A percentile compares a stretch with the other conserved stretches of the same genome.
Conservation (phyloP, 1,140 invertebrate genomes). For the Drosophila lini region DNA sequence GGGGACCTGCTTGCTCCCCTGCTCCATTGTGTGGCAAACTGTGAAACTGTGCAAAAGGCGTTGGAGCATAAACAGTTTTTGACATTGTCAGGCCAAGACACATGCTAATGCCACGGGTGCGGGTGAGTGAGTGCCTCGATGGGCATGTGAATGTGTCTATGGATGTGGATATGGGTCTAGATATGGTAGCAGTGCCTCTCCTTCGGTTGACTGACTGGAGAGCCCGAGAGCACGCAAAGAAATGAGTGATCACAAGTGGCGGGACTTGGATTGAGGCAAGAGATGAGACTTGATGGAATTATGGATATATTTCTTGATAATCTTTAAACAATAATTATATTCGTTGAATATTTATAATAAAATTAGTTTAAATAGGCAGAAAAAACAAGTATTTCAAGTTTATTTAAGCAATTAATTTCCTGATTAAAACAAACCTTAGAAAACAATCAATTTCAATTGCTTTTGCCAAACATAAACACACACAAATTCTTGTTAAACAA, state of each 20-base stretch:
- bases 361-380: too few species aligned
- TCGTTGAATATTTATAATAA: too few species aligned
- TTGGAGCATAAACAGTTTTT: slow-evolving; percentile 80
- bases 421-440: not conserved
- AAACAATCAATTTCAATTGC: not conserved
- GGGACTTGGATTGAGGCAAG: not conserved
- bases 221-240: not conserved
- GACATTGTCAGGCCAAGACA: slow-evolving; percentile 79
- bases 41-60: slow-evolving; percentile 75
- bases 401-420: not conserved
- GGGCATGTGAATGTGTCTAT: slow-evolving; percentile 5
- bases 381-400: too few species aligned
- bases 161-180: slow-evolving; percentile 3
- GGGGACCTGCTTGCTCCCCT: not conserved
- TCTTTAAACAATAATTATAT: too few species aligned
- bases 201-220: slow-evolving; percentile 5
- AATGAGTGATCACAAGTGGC: slow-evolving; percentile 28
- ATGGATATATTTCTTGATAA: too few species aligned
- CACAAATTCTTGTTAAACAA: not conserved
- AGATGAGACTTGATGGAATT: too few species aligned
- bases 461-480: not conserved
- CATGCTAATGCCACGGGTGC: slow-evolving; percentile 67
- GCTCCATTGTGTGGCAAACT: slow-evolving; percentile 70
- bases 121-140: slow-evolving; percentile 18
- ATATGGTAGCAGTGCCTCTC: slow-evolving; percentile 1